A percentile compares a stretch with the other conserved stretches of the same genome.
Conservation (phyloP, 2,888 invertebrate species). For the Kryphioiulus occultus region DNA sequence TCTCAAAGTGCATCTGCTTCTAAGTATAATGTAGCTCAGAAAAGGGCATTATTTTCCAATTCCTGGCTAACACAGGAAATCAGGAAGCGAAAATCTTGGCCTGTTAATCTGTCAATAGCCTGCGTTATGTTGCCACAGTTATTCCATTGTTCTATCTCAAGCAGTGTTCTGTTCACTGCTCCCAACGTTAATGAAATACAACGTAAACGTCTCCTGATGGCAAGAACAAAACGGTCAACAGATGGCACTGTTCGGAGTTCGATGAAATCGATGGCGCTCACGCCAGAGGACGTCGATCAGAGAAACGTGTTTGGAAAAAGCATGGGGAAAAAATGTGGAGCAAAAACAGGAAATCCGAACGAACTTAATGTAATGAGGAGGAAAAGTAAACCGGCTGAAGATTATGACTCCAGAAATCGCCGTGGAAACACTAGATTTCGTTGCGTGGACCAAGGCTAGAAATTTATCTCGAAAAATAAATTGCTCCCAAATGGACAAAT, state of each 20-base stretch:
- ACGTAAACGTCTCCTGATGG: neutral
- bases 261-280: neutral
- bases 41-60: too few relatives aligned
- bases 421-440: neutral
- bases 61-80: too few relatives aligned
- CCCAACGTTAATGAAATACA: neutral
- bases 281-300: neutral
- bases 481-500: constrained; percentile 36
- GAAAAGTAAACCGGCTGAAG: constrained; percentile 26
- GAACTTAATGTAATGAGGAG: constrained; percentile 12
- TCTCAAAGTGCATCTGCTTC: too few relatives aligned
- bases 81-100: too few relatives aligned
- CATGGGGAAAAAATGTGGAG: neutral
- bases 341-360: constrained; percentile 35
- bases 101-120: too few relatives aligned
- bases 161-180: neutral
- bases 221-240: neutral
- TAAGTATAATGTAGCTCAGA: too few relatives aligned
- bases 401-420: constrained; percentile 9
- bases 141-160: neutral
- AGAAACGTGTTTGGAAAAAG: neutral
- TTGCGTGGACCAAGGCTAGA: neutral
- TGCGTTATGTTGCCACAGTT: too few relatives aligned
- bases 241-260: neutral
- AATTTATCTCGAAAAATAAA: constrained; percentile 35